Percentiles rank a stretch among this genome's conserved stretches.
These are phyloP conservation scores for Bradypodion pumilum DNA, from an alignment of 2,797 vertebrate species.

Conservation along the genomic window DNA sequence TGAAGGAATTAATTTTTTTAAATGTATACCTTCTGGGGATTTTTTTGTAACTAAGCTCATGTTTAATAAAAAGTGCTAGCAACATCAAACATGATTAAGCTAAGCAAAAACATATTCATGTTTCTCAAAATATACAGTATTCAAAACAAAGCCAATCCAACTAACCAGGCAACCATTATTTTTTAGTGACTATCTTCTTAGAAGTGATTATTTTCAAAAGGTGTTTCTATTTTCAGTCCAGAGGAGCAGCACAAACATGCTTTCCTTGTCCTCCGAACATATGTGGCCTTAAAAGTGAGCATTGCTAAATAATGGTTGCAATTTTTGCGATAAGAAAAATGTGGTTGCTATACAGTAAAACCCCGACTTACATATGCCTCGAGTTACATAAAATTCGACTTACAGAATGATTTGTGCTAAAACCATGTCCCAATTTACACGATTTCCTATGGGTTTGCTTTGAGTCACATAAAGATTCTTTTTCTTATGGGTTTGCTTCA, in stretches of 20 bases:
- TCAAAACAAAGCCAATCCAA: background rate
- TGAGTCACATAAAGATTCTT: too few species aligned
- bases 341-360: too few species aligned
- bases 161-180: background rate
- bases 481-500: too few species aligned
- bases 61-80: background rate
- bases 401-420: too few species aligned
- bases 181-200: background rate
- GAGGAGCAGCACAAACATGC: background rate
- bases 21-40: background rate
- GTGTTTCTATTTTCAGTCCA: background rate
- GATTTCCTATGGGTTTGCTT: too few species aligned
- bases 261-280: conserved; percentile 9
- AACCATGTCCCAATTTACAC: too few species aligned
- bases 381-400: too few species aligned
- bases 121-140: background rate
- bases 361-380: too few species aligned
- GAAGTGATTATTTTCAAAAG: background rate
- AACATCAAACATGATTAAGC: background rate
- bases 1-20: background rate
- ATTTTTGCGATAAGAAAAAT: background rate
- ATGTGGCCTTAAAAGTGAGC: background rate
- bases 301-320: too few species aligned
- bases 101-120: background rate
- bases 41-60: background rate